These are phyloP conservation scores for Phyllotis vaccarum DNA, from an alignment of 2,797 vertebrate genomes.

Conservation along the genomic window DNA sequence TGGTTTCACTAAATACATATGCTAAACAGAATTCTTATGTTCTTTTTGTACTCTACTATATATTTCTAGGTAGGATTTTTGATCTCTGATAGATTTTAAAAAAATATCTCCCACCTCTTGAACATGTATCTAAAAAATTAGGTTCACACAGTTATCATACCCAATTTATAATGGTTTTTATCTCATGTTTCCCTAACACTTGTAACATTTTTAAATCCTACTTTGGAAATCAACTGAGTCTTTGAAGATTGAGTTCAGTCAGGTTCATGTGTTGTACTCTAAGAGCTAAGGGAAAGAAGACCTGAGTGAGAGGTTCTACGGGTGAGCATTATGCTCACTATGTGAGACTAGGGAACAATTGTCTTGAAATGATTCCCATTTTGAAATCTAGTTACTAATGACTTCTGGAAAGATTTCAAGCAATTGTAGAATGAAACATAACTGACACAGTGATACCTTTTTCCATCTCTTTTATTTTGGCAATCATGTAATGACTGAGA, in stretches of 20 bases:
- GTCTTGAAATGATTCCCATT: conserved; percentile 30
- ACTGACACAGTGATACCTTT: background rate
- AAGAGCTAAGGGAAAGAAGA: background rate
- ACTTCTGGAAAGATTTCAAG: conserved; percentile 23
- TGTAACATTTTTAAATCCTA: conserved; percentile 37
- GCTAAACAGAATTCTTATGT: background rate
- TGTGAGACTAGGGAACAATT: background rate
- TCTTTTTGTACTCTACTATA: conserved; percentile 1
- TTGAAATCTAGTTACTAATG: background rate
- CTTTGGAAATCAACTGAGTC: background rate
- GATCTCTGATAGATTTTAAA: conserved; percentile 25
- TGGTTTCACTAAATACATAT: conserved; percentile 36
- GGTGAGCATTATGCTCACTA: no score
- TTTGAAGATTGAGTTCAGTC: background rate
- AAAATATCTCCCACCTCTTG: background rate
- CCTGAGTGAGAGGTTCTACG: background rate
- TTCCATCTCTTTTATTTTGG: background rate
- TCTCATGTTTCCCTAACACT: conserved; percentile 12
- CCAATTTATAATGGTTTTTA: background rate
- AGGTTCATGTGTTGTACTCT: background rate
- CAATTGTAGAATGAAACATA: background rate
- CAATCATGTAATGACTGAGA: background rate
- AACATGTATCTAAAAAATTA: conserved; percentile 22
- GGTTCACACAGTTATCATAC: conserved; percentile 1
- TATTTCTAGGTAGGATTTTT: conserved; percentile 25